A percentile compares a stretch with the other conserved stretches of the same genome.
phyloP scores from a whole-genome alignment of 2,888 invertebrate species.

The Drosophila multiciliata region DNA sequence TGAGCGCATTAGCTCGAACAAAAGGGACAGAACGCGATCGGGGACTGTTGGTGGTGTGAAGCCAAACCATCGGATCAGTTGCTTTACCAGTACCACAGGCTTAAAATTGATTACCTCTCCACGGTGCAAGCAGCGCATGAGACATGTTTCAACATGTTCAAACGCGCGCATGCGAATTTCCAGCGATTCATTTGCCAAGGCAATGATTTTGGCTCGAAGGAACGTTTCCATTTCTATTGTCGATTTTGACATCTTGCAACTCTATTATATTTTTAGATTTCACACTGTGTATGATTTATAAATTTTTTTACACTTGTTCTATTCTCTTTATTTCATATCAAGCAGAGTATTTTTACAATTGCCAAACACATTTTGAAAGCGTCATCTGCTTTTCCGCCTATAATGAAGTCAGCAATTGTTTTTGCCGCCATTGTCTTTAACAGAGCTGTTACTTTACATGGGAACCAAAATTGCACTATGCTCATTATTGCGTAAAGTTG shows the following conservation, averaged over 20 bases:
- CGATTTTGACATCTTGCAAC: conserved; percentile 30
- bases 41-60: conserved; percentile 68
- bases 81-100: conserved; percentile 80
- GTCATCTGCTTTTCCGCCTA: conserved; percentile 36
- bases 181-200: conserved; percentile 78
- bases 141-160: conserved; percentile 79
- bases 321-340: neutral
- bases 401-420: conserved; percentile 25
- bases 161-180: conserved; percentile 83
- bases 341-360: neutral
- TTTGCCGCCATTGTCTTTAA: conserved; percentile 18
- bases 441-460: conserved; percentile 5
- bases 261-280: conserved; percentile 18
- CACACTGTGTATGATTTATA: neutral
- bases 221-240: conserved; percentile 27
- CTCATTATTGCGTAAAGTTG: conserved; percentile 9
- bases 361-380: conserved; percentile 20
- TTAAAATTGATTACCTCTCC: conserved; percentile 75
- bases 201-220: conserved; percentile 63
- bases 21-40: conserved; percentile 76
- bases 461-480: neutral
- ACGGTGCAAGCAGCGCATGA: conserved; percentile 74
- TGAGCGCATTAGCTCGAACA: conserved; percentile 78
- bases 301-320: neutral
- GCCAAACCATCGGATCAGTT: conserved; percentile 83